phyloP scores from a whole-genome alignment of 1,140 invertebrate species.

The Metaphire vulgaris region DNA sequence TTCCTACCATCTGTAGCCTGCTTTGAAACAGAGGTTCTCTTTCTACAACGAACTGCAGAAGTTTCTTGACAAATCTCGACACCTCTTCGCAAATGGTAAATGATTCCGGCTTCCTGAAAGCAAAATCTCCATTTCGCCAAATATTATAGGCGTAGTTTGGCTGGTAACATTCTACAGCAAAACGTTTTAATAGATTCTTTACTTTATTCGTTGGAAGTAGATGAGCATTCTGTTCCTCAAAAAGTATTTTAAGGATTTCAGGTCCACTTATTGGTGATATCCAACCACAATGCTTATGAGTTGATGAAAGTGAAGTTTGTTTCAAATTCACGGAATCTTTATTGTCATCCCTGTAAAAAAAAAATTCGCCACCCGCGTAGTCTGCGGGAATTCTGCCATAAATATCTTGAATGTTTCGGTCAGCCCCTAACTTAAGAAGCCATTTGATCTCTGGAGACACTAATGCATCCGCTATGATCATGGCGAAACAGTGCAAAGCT shows the following conservation, averaged over 20 bases:
- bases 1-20: not conserved
- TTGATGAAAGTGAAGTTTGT: too few species aligned
- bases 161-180: not conserved
- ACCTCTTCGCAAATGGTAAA: not conserved
- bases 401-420: not conserved
- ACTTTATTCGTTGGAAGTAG: not conserved
- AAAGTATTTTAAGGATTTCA: not conserved
- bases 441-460: not conserved
- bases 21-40: not conserved
- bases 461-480: not conserved
- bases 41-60: not conserved
- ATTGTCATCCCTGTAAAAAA: too few species aligned
- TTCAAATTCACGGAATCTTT: too few species aligned
- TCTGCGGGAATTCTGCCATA: not conserved
- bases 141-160: too few species aligned
- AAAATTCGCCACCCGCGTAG: too few species aligned
- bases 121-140: not conserved
- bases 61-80: not conserved
- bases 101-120: not conserved
- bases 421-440: not conserved
- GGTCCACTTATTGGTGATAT: too few species aligned
- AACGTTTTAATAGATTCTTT: not conserved
- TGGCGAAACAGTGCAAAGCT: not conserved
- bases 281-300: too few species aligned
- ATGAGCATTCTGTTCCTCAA: too few species aligned